Conservation (phyloP, 2,888 invertebrate species). For the Amiota minor region DNA sequence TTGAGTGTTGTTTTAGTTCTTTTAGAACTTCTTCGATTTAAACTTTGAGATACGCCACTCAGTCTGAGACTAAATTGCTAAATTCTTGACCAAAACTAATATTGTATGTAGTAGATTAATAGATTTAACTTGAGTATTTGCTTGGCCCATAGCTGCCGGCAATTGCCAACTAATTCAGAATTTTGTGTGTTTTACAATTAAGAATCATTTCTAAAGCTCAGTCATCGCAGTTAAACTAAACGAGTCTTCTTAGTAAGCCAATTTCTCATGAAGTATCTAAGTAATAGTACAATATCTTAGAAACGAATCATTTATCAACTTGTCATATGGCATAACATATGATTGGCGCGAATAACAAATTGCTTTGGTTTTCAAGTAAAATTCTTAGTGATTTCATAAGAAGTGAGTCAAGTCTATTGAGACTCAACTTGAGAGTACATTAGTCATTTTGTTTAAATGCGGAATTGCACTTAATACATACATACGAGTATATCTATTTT, state of each 20-base stretch:
- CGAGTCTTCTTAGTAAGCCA: too few relatives aligned
- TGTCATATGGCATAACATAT: conserved; percentile 13
- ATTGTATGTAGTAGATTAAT: too few relatives aligned
- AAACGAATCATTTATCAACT: conserved; percentile 32
- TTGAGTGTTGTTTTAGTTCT: too few relatives aligned
- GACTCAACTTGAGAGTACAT: neutral
- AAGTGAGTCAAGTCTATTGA: conserved; percentile 32
- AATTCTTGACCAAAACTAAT: too few relatives aligned
- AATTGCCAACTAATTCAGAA: conserved; percentile 2
- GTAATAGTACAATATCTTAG: neutral
- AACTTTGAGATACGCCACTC: neutral
- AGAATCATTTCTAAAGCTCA: too few relatives aligned
- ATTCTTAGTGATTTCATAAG: too few relatives aligned
- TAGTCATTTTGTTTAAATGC: conserved; percentile 3
- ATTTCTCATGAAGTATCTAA: neutral
- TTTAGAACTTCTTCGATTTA: too few relatives aligned
- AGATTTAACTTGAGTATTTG: conserved; percentile 47
- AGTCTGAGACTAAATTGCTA: neutral
- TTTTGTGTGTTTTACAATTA: too few relatives aligned
- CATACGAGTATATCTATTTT: neutral
- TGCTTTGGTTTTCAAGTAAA: conserved; percentile 44
- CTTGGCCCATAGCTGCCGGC: conserved; percentile 64
- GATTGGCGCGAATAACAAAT: conserved; percentile 21
- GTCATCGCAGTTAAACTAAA: too few relatives aligned
- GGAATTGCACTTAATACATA: neutral